A percentile compares a stretch with the other conserved stretches of the same genome.
Evolutionary conservation across 2,113 vertebrate genomes (phyloP).

Genomic region (Dromiciops gliroides): DNA sequence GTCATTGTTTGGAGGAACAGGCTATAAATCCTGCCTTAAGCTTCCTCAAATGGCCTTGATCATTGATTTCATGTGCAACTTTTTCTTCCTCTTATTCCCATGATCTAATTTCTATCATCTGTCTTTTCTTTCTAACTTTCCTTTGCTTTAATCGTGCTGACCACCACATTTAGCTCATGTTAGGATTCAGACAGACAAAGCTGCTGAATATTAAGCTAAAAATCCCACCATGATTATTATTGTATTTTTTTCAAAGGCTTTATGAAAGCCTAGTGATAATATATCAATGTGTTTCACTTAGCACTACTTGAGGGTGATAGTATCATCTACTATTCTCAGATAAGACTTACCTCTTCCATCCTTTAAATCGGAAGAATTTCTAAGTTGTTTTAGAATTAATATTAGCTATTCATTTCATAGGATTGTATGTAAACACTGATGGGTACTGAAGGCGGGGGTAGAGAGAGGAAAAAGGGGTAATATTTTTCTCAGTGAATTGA

Average conservation of each 20-base stretch:
- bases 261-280: not conserved
- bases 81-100: not conserved
- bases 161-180: too few relatives aligned
- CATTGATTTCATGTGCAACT: not conserved
- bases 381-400: too few relatives aligned
- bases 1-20: not conserved
- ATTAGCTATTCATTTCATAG: not conserved
- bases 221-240: not conserved
- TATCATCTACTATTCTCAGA: not conserved
- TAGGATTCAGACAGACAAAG: not conserved
- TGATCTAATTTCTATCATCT: not conserved
- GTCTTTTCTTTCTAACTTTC: too few relatives aligned
- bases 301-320: not conserved
- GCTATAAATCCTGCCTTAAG: not conserved
- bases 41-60: not conserved
- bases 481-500: not conserved
- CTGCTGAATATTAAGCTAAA: too few relatives aligned
- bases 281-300: not conserved
- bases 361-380: too few relatives aligned
- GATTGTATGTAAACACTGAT: not conserved
- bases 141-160: too few relatives aligned
- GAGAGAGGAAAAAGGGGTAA: not conserved
- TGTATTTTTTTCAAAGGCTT: not conserved
- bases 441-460: too few relatives aligned
- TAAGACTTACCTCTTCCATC: not conserved